These are phyloP conservation scores for Microtus agrestis DNA, from an alignment of 2,797 vertebrate genomes.

Conservation along the genomic window DNA sequence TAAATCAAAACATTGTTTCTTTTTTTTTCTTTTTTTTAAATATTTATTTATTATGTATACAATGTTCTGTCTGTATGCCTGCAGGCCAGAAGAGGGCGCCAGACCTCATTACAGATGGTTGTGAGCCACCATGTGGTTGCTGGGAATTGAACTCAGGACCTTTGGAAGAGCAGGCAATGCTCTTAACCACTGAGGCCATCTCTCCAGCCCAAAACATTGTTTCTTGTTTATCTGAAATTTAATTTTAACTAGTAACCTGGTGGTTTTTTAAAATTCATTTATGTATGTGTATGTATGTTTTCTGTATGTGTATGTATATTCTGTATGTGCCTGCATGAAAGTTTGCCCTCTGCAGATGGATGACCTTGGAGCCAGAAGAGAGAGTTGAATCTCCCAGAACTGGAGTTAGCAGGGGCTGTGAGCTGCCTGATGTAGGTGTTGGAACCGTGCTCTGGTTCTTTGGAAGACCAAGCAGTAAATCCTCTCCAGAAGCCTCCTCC, in stretches of 20 bases:
- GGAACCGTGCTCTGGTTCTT: background rate
- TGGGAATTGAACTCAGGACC: too few relatives aligned
- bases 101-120: too few relatives aligned
- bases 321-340: background rate
- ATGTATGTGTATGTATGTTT: background rate
- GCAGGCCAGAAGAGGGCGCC: too few relatives aligned
- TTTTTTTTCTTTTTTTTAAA: too few relatives aligned
- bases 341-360: background rate
- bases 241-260: background rate
- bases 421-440: background rate
- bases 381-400: background rate
- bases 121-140: too few relatives aligned
- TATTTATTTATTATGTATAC: too few relatives aligned
- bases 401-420: too few relatives aligned
- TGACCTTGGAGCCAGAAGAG: background rate
- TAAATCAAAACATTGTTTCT: background rate
- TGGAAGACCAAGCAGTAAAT: background rate
- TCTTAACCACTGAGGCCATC: too few relatives aligned
- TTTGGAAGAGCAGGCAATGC: too few relatives aligned
- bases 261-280: background rate
- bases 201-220: background rate
- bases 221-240: constrained; percentile 16
- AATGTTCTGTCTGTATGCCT: too few relatives aligned
- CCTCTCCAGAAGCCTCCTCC: background rate
- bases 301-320: background rate